phyloP scores from a whole-genome alignment of 2,113 vertebrate species.

The Poecilia latipinna region DNA sequence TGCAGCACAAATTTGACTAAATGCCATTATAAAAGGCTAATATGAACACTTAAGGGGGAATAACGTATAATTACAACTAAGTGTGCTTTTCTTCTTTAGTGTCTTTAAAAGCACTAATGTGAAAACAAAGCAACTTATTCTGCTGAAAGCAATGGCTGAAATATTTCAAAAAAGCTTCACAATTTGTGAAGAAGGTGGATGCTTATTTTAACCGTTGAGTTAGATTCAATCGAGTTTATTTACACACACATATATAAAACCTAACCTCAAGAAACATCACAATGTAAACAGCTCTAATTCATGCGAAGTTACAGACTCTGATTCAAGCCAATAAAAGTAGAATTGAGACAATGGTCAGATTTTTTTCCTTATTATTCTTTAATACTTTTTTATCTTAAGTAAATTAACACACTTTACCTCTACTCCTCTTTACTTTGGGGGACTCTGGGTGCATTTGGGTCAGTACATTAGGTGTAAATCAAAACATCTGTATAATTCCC shows the following conservation, averaged over 20 bases:
- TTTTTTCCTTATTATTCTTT: neutral
- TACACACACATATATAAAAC: neutral
- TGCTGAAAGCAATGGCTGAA: neutral
- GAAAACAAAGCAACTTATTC: neutral
- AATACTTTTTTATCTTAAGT: neutral
- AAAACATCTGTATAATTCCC: neutral
- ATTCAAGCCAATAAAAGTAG: neutral
- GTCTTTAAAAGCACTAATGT: neutral
- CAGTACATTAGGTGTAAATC: neutral
- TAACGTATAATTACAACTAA: neutral
- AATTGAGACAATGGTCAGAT: neutral
- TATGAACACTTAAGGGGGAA: neutral
- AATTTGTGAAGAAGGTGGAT: neutral
- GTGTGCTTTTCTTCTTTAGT: neutral
- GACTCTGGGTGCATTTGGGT: neutral
- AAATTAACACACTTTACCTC: neutral
- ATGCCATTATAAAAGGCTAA: neutral
- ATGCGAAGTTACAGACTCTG: neutral
- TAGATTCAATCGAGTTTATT: neutral
- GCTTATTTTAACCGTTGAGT: neutral
- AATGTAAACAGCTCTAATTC: neutral
- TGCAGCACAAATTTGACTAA: neutral
- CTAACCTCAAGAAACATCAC: neutral
- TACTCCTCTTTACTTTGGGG: neutral
- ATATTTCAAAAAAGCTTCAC: neutral